Percentiles rank a stretch among this genome's conserved stretches.
Conservation (phyloP, 2,113 vertebrate species). For the Coregonus clupeaformis region DNA sequence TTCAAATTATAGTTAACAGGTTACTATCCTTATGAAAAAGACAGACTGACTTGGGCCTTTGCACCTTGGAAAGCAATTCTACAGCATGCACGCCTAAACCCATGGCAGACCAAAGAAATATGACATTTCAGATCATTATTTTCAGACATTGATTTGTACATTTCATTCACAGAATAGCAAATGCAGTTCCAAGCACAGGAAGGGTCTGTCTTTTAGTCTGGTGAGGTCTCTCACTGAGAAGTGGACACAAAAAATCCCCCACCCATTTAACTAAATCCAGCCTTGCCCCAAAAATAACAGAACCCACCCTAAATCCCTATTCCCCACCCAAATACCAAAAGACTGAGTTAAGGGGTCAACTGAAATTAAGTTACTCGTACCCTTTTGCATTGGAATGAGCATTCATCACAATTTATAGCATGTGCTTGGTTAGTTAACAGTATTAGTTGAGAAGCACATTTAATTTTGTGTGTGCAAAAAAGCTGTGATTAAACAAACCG, state of each 20-base stretch:
- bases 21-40: constrained; percentile 65
- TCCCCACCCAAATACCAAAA: constrained; percentile 52
- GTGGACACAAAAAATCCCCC: constrained; percentile 29
- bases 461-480: constrained; percentile 84
- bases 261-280: constrained; percentile 61
- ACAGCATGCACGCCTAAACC: constrained; percentile 98
- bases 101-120: constrained; percentile 75
- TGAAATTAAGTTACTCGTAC: constrained; percentile 61
- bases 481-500: constrained; percentile 83
- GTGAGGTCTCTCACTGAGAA: constrained; percentile 55
- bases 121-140: constrained; percentile 93
- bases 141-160: constrained; percentile 99
- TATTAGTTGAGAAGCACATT: constrained; percentile 85
- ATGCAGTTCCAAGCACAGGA: constrained; percentile 93
- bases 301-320: constrained; percentile 36
- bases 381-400: constrained; percentile 76
- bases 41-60: constrained; percentile 48
- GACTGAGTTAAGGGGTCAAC: constrained; percentile 67
- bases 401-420: constrained; percentile 77
- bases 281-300: constrained; percentile 46
- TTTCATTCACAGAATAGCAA: constrained; percentile 97
- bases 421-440: constrained; percentile 84
- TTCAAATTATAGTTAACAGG: constrained; percentile 80
- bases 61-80: constrained; percentile 86
- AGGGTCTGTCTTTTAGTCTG: constrained; percentile 75